Conservation (phyloP, 2,888 invertebrate species). For the Antitype chi region DNA sequence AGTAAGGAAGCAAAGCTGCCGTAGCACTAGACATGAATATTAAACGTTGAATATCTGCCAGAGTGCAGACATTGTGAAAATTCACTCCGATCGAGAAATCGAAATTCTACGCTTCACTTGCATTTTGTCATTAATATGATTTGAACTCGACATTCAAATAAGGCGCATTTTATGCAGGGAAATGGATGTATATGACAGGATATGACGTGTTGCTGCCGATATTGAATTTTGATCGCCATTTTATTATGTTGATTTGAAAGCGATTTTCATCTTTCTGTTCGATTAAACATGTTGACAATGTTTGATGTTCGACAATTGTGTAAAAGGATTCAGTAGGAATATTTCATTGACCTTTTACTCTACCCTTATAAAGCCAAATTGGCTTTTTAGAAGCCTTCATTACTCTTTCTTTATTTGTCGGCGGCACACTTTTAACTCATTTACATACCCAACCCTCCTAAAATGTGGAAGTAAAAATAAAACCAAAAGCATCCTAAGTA, state of each 20-base stretch:
- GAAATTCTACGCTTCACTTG: slow-evolving; percentile 83
- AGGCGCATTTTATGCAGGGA: slow-evolving; percentile 63
- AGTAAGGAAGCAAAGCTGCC: slow-evolving; percentile 80
- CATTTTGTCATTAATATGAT: slow-evolving; percentile 85
- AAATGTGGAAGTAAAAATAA: slow-evolving; percentile 45
- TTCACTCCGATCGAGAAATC: slow-evolving; percentile 82
- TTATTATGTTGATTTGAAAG: slow-evolving; percentile 36
- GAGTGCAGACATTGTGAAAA: slow-evolving; percentile 84
- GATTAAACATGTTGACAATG: slow-evolving; percentile 24
- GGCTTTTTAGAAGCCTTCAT: neutral
- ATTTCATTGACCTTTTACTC: neutral
- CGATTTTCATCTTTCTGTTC: slow-evolving; percentile 37
- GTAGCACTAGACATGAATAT: slow-evolving; percentile 82
- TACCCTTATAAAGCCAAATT: neutral
- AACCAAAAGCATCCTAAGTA: slow-evolving; percentile 37
- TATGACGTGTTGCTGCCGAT: slow-evolving; percentile 49
- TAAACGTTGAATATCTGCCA: slow-evolving; percentile 83
- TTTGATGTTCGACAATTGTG: slow-evolving; percentile 7
- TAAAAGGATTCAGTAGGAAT: neutral
- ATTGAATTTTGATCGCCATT: slow-evolving; percentile 47
- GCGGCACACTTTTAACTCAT: slow-evolving; percentile 29
- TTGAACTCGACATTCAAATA: slow-evolving; percentile 76
- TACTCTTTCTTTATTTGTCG: slow-evolving; percentile 27
- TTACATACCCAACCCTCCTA: slow-evolving; percentile 36
- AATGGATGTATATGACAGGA: slow-evolving; percentile 58